Conservation (phyloP, 2,888 invertebrate species). For the Autographa gamma region DNA sequence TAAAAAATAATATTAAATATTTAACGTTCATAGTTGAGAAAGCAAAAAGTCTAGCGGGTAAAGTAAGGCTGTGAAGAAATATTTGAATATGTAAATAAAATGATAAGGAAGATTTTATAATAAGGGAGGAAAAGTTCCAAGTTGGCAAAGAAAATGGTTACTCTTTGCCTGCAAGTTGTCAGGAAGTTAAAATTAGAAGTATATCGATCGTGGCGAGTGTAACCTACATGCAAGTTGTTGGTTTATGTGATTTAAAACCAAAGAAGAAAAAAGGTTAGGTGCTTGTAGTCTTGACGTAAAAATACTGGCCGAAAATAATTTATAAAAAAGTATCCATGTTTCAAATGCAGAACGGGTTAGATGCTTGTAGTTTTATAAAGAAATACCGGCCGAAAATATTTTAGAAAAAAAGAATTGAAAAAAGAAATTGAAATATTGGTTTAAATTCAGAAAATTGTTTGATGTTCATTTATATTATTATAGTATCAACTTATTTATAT, state of each 20-base stretch:
- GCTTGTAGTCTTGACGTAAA: too few relatives aligned
- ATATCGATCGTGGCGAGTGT: slow-evolving; percentile 33
- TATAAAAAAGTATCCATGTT: too few relatives aligned
- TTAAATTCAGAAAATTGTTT: too few relatives aligned
- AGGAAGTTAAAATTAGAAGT: slow-evolving; percentile 41
- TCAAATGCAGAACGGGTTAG: neutral
- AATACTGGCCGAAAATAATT: neutral
- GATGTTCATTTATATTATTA: too few relatives aligned
- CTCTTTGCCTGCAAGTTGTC: slow-evolving; percentile 14
- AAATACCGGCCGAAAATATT: too few relatives aligned
- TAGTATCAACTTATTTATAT: too few relatives aligned
- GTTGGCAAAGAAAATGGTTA: neutral
- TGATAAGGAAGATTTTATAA: neutral
- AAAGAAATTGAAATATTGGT: too few relatives aligned
- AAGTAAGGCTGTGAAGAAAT: neutral
- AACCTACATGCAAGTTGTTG: slow-evolving; percentile 11
- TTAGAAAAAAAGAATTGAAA: too few relatives aligned
- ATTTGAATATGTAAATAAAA: slow-evolving; percentile 8
- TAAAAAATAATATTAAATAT: neutral
- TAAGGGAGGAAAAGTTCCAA: neutral
- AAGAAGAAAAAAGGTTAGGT: neutral
- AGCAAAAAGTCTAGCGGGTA: neutral
- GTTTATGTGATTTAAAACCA: slow-evolving; percentile 15
- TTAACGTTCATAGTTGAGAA: neutral
- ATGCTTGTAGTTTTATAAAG: too few relatives aligned